Base-by-base conservation (phyloP, 2,888 invertebrate species). In the Athalia circularis region DNA sequence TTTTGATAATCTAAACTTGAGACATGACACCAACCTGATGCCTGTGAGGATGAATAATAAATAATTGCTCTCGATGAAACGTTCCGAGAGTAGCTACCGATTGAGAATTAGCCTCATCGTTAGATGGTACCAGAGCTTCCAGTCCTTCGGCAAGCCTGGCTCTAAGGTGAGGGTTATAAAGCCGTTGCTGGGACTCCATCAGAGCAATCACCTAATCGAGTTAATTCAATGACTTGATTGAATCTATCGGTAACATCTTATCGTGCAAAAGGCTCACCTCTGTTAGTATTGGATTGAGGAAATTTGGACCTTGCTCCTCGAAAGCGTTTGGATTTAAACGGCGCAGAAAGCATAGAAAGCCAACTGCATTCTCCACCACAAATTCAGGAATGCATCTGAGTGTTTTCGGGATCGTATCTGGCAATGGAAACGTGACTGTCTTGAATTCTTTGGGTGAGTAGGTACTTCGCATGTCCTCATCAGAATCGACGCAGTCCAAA, bases 101-200 rank as follows among this genome's bases (percentile, higher is more conserved):
- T 48, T 84, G 87, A 13, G 86, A 85, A 6, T 91, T 90, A 0
- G 91, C 91, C 77, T 93, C 93, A 75, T 94, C 94, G 0, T 93
- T 93, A 48, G 93, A 92, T 0, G 98, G 98, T 84, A 98, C 90
- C 86, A 99, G 92, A 6, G 96, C 94, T 87, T 98, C 97, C 9
- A 99, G 91, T 72, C 96, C 96, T 89, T 98, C 97, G 0, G 98
- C 98, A 80, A 99, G 91, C 77, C 95, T 94, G 0, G 98, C 98
- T 80, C 98, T 93, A 79, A 98, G 91, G 91, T 99, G 98, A 0
- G 99, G 98, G 92, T 98, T 99, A 86, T 95, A 95, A 80, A 97
- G 94, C 78, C 96, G 92, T 3, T 93, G 90, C 0, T 95, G 93
- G 76, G 96, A 96, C 0, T 97, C 97, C 98, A 98, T 98, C 86